These are phyloP conservation scores for Pyralis farinalis DNA, from an alignment of 2,888 invertebrate species.

Conservation along the genomic window DNA sequence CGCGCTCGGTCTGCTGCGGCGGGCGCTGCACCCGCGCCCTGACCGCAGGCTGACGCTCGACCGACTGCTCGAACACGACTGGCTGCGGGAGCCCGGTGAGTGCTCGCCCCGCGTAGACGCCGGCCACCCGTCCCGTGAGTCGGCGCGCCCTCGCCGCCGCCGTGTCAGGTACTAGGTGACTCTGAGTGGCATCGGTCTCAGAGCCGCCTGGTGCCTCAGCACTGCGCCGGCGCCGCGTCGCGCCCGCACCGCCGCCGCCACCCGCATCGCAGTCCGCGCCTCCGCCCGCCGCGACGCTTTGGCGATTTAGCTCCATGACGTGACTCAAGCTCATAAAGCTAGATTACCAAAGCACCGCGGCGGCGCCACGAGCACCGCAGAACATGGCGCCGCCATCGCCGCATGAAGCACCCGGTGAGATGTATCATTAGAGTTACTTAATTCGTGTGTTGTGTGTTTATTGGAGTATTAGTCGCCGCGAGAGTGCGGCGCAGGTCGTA, in stretches of 20 bases:
- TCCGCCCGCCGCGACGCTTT: constrained; percentile 84
- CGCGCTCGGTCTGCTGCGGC: constrained; percentile 87
- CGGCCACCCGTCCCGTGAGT: neutral
- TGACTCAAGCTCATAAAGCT: constrained; percentile 91
- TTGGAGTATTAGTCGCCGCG: neutral
- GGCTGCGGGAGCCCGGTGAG: constrained; percentile 16
- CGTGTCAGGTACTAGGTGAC: constrained; percentile 93
- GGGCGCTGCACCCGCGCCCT: constrained; percentile 86
- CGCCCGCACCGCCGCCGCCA: constrained; percentile 4
- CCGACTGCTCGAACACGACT: constrained; percentile 88
- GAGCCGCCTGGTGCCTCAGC: constrained; percentile 78
- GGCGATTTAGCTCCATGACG: constrained; percentile 95
- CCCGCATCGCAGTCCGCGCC: constrained; percentile 7
- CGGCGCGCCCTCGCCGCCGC: constrained; percentile 25
- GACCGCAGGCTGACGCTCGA: constrained; percentile 83
- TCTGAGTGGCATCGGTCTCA: constrained; percentile 84
- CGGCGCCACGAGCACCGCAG: constrained; percentile 34
- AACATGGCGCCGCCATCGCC: constrained; percentile 10
- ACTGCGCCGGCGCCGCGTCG: constrained; percentile 31
- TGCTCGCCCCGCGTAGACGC: no score
- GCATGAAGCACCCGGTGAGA: neutral
- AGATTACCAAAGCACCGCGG: constrained; percentile 94
- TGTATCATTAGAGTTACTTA: neutral
- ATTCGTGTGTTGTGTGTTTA: neutral
- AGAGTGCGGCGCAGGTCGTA: constrained; percentile 1